phyloP scores from a whole-genome alignment of 2,888 invertebrate genomes.

The Loripinus fragilis region DNA sequence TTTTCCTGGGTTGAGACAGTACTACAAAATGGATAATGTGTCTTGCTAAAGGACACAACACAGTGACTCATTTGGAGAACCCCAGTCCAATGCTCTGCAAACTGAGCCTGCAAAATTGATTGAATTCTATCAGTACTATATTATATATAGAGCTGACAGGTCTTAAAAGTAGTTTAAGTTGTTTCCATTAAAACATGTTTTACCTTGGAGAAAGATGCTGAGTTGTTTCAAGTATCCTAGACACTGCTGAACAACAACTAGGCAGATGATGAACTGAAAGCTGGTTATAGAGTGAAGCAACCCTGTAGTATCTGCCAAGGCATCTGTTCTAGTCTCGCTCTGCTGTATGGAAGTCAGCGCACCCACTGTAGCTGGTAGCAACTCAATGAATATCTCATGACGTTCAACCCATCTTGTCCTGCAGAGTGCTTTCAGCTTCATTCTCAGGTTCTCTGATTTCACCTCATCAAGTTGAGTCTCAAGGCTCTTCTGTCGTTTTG shows the following conservation, averaged over 20 bases:
- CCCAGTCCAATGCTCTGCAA: no score
- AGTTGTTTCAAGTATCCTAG: background rate
- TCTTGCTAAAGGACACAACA: no score
- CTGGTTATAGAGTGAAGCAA: background rate
- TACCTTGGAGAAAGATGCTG: background rate
- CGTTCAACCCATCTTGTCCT: constrained; percentile 39
- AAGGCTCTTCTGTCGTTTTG: background rate
- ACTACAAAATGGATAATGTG: no score
- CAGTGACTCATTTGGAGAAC: no score
- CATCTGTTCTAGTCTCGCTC: background rate
- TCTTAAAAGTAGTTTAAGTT: no score
- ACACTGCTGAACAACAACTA: background rate
- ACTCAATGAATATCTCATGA: constrained; percentile 31
- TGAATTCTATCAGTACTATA: background rate
- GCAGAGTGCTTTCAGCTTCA: constrained; percentile 15
- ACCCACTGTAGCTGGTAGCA: constrained; percentile 30
- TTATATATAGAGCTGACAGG: no score
- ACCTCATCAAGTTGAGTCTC: background rate
- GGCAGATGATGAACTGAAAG: background rate
- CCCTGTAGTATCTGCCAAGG: background rate
- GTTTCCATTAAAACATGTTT: background rate
- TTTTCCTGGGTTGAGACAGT: no score
- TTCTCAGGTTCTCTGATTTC: constrained; percentile 11
- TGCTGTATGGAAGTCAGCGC: background rate
- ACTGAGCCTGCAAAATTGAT: no score